phyloP scores from a whole-genome alignment of 1,140 invertebrate genomes.

The Manduca sexta region DNA sequence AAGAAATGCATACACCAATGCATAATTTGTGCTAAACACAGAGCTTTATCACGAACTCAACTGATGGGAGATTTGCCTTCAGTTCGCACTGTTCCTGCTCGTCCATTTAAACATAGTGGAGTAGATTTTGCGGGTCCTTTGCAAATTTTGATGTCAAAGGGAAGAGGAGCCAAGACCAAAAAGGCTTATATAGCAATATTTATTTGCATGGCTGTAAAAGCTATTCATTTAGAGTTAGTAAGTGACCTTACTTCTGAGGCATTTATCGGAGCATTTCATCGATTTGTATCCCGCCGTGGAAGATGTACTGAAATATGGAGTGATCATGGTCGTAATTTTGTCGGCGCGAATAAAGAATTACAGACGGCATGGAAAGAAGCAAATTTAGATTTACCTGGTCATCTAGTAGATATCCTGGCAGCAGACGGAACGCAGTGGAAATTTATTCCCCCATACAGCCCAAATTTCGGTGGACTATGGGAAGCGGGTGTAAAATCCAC shows the following conservation, averaged over 20 bases:
- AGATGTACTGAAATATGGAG: constrained; percentile 18
- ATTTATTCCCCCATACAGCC: background rate
- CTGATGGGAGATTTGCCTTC: constrained; percentile 2
- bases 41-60: background rate
- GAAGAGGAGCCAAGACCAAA: constrained; percentile 10
- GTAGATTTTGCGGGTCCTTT: constrained; percentile 4
- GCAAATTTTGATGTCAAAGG: constrained; percentile 7
- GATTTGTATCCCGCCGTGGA: constrained; percentile 14
- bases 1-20: background rate
- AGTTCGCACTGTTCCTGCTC: background rate
- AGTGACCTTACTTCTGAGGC: constrained; percentile 12
- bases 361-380: constrained; percentile 7
- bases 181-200: constrained; percentile 17
- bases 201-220: constrained; percentile 16
- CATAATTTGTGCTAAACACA: background rate
- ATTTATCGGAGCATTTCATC: constrained; percentile 18
- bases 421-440: background rate
- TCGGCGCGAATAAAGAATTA: constrained; percentile 13
- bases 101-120: background rate
- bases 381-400: constrained; percentile 6
- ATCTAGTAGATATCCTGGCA: background rate
- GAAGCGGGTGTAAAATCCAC: background rate
- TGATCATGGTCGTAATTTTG: constrained; percentile 14
- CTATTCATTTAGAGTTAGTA: constrained; percentile 16
- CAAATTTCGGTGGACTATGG: background rate